Base-by-base conservation (phyloP, 1,140 invertebrate species). In the Wasmannia auropunctata region DNA sequence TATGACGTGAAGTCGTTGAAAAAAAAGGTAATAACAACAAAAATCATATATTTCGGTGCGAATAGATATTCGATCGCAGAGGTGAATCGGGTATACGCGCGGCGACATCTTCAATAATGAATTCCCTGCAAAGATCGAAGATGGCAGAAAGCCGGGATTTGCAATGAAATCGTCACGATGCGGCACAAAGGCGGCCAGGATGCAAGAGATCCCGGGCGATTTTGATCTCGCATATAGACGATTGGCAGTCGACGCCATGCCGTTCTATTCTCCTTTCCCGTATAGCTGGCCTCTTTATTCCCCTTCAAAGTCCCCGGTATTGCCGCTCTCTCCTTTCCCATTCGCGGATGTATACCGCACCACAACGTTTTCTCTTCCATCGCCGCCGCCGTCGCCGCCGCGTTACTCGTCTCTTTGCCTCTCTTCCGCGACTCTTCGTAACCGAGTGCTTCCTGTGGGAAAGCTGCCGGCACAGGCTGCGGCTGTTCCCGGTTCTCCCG, bases 361-460 rank as follows among this genome's bases (percentile, higher is more conserved):
- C 67, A 31, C 67, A 58, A 83, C 51, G 25, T 37, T 77, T 40
- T 77, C 58, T 46, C 72, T 67, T 37, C 60, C 58, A 72, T 72
- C 49, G 65, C 60, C 60, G 22, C 28, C 22, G n/a, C 60, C 58
- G 63, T 72, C 49, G 65, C 60, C 60, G 22, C 28, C 22, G n/a
- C 14, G 49, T 34, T 51, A 58, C 40, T 87, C 49, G 67, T 65
- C 75, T 46, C 51, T 86, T 72, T 81, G 34, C 46, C 51, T 14
- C 74, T 75, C 85, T 63, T 69, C 69, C 75, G 83, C 69, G 62
- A 75, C 76, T 89, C 86, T n/a, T 88, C 85, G 81, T 90, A 90
- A 88, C 69, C 88, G 88, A 91, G 86, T 89, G 77, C 70, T 91
- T 91, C 88, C 91, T 85, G 86, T 74, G 85, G 72, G 87, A 65